Conservation (phyloP, 2,888 invertebrate genomes). For the Odontocolon sp. region DNA sequence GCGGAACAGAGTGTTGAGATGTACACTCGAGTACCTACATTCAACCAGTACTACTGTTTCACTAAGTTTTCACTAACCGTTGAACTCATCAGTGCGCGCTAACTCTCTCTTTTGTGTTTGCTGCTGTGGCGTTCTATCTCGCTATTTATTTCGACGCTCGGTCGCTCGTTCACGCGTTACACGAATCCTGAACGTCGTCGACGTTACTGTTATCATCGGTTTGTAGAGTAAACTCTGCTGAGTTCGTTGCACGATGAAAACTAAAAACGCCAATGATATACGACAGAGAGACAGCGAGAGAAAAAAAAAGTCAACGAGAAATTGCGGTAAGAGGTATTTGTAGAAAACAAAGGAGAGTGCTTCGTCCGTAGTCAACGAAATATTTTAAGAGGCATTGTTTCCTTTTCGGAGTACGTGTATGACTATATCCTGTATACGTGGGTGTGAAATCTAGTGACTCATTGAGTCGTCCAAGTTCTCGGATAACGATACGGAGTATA, state of each 20-base stretch:
- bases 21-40: constrained; percentile 2
- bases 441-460: neutral
- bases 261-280: constrained; percentile 29
- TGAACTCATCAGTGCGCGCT: constrained; percentile 42
- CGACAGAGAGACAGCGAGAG: neutral
- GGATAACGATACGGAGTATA: neutral
- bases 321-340: neutral
- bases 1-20: neutral
- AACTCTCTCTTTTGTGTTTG: constrained; percentile 49
- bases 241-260: constrained; percentile 36
- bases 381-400: neutral
- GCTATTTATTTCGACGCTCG: constrained; percentile 38
- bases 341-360: neutral
- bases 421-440: neutral
- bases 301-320: neutral
- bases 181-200: constrained; percentile 19
- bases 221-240: constrained; percentile 11
- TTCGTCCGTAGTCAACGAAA: neutral
- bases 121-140: constrained; percentile 21
- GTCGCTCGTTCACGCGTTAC: neutral
- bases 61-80: constrained; percentile 51
- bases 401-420: neutral
- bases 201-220: constrained; percentile 30
- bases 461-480: neutral
- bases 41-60: neutral